phyloP scores from a whole-genome alignment of 2,113 vertebrate genomes.

The Mus pahari region DNA sequence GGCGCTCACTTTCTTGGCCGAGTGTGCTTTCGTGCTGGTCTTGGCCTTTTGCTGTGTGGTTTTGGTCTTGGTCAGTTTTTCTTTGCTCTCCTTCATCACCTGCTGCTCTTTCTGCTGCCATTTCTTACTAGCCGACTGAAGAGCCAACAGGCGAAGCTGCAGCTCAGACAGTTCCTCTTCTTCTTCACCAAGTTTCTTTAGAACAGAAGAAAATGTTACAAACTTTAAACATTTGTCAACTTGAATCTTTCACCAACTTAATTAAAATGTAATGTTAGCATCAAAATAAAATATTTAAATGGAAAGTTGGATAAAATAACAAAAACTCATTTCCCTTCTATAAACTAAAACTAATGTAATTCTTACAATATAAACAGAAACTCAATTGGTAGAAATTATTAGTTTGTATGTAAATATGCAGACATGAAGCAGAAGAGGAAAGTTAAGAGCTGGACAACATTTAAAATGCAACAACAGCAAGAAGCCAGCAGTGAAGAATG shows the following conservation, averaged over 20 bases:
- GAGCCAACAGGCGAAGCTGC: conserved; percentile 95
- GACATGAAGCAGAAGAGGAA: not conserved
- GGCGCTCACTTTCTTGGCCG: conserved; percentile 89
- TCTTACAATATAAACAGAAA: not conserved
- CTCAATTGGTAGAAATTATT: not conserved
- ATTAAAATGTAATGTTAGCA: conserved; percentile 58
- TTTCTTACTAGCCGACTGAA: conserved; percentile 98
- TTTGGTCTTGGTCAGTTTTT: conserved; percentile 92
- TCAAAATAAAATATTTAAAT: conserved; percentile 63
- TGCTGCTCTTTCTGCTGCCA: conserved; percentile 99
- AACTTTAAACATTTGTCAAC: conserved; percentile 25
- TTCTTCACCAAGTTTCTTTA: conserved; percentile 90
- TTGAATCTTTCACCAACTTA: not conserved
- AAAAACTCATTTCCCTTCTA: conserved; percentile 39
- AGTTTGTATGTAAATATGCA: not conserved
- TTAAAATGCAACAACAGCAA: not conserved
- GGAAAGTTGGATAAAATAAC: conserved; percentile 43
- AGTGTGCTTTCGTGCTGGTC: conserved; percentile 86
- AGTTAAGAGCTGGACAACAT: conserved; percentile 30
- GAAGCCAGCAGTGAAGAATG: not conserved
- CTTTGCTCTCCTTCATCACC: conserved; percentile 97
- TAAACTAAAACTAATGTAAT: conserved; percentile 34
- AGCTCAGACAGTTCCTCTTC: conserved; percentile 98
- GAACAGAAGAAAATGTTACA: conserved; percentile 42
- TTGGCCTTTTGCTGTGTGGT: conserved; percentile 87